Evolutionary conservation across 2,888 invertebrate genomes (phyloP), one percentile per base, ranked within the genome.

Genomic region (Plebejus argus): DNA sequence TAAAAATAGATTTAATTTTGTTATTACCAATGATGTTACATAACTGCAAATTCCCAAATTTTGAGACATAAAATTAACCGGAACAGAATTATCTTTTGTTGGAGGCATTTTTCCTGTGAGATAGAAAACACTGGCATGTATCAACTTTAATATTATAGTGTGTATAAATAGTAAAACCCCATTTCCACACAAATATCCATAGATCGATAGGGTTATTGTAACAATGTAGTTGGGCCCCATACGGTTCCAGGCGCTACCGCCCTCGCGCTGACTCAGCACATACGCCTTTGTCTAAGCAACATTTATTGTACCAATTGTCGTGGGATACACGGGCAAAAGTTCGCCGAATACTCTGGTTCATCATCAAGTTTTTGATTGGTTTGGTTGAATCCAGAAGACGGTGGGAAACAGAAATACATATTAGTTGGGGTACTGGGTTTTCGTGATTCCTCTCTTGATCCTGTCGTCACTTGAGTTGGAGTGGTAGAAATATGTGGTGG

Each of bases 261-360:
- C 88, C 86, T 82, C 82, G 80, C 79, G 79, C 81, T 92, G 92
- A 92, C 83, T 89, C 88, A 86, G 90, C 92, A 78, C 70, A 80
- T 83, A 81, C 83, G 81, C 82, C 83, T 83, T 84, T 84, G 84
- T 83, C 77, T 77, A 77, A 77, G 76, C 72, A 78, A 76, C 77
- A 77, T 79, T 79, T 76, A 76, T 77, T 78, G 78, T 79, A 79
- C 78, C 80, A 77, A 80, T 78, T 78, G 79, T 80, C 78, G 80
- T 80, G 79, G 78, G 78, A 81, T 78, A 35, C 35, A 58, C 56
- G 23, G 58, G 45, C 18, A 76, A 39, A 23, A 75, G 56, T 74
- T 15, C 53, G 53, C 20, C n/a, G 49, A 53, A 39, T 72, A 45
- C 15, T 15, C 28, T 15, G 33, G 28, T 66, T 66, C 66, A 66